Evolutionary conservation across 2,888 invertebrate genomes (phyloP).

Genomic region (Lamproptera curius): DNA sequence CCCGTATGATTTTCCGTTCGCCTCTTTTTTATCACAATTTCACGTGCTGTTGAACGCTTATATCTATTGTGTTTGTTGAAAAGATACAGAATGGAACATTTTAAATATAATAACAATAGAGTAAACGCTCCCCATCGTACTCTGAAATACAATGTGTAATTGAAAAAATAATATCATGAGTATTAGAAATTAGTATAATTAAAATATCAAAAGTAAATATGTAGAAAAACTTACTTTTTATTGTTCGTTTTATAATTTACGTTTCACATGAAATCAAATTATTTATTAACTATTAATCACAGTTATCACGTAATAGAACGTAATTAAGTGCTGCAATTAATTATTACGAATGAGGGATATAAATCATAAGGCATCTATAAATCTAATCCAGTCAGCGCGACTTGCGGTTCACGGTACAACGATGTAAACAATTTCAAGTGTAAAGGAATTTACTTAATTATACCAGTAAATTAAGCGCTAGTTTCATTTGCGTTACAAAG

Average conservation of each 20-base stretch:
- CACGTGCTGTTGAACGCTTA: slow-evolving; percentile 62
- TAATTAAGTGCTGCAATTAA: background rate
- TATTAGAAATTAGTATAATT: too few relatives aligned
- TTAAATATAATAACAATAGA: slow-evolving; percentile 16
- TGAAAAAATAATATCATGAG: too few relatives aligned
- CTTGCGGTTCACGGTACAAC: slow-evolving; percentile 33
- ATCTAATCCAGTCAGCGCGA: slow-evolving; percentile 30
- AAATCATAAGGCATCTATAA: slow-evolving; percentile 30
- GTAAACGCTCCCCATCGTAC: slow-evolving; percentile 3
- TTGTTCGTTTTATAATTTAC: too few relatives aligned
- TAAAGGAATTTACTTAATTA: slow-evolving; percentile 75
- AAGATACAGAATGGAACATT: slow-evolving; percentile 24
- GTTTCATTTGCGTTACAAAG: slow-evolving; percentile 76
- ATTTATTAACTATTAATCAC: too few relatives aligned
- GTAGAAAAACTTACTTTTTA: too few relatives aligned
- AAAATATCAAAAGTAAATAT: too few relatives aligned
- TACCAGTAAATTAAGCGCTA: slow-evolving; percentile 76
- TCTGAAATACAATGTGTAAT: too few relatives aligned
- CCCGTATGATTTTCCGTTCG: slow-evolving; percentile 52
- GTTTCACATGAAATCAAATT: too few relatives aligned
- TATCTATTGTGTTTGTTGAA: slow-evolving; percentile 41
- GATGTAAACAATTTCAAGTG: slow-evolving; percentile 42
- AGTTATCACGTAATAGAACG: too few relatives aligned
- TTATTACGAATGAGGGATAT: slow-evolving; percentile 10
- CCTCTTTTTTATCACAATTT: slow-evolving; percentile 60